phyloP scores from a whole-genome alignment of 2,797 vertebrate species.

The Orientallactaga sibirica region DNA sequence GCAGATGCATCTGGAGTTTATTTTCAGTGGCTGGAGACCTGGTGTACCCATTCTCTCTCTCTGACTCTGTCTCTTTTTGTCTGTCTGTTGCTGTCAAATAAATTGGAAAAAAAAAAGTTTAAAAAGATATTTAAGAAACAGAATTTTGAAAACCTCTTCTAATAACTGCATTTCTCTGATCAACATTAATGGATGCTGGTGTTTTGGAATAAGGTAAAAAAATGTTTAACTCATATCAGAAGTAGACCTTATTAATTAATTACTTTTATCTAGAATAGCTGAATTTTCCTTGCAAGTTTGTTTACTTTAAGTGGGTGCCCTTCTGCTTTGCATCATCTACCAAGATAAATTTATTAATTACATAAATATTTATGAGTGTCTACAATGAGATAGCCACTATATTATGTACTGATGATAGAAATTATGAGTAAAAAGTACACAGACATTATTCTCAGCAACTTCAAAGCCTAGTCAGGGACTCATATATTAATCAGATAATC shows the following conservation, averaged over 20 bases:
- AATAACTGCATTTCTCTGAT: neutral
- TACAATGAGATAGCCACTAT: neutral
- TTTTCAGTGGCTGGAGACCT: too few relatives aligned
- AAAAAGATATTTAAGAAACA: too few relatives aligned
- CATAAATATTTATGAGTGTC: slow-evolving; percentile 54
- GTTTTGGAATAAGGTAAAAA: neutral
- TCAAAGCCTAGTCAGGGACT: slow-evolving; percentile 16
- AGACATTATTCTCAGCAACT: neutral
- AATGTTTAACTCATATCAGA: neutral
- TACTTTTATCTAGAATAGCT: slow-evolving; percentile 21
- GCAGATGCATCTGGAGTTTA: too few relatives aligned
- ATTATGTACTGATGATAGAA: neutral
- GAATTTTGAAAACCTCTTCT: neutral
- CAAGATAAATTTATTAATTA: slow-evolving; percentile 59
- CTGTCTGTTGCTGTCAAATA: too few relatives aligned
- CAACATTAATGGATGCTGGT: neutral
- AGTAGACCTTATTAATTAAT: slow-evolving; percentile 17
- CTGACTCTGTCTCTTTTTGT: too few relatives aligned
- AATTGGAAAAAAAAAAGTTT: too few relatives aligned
- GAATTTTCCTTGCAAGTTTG: slow-evolving; percentile 29
- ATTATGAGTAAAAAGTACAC: neutral
- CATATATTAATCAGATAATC: slow-evolving; percentile 47
- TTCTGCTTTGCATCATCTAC: neutral
- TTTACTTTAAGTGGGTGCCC: neutral
- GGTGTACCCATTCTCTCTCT: too few relatives aligned